phyloP scores from a whole-genome alignment of 2,888 invertebrate species.

The Leptopterna dolabrata region DNA sequence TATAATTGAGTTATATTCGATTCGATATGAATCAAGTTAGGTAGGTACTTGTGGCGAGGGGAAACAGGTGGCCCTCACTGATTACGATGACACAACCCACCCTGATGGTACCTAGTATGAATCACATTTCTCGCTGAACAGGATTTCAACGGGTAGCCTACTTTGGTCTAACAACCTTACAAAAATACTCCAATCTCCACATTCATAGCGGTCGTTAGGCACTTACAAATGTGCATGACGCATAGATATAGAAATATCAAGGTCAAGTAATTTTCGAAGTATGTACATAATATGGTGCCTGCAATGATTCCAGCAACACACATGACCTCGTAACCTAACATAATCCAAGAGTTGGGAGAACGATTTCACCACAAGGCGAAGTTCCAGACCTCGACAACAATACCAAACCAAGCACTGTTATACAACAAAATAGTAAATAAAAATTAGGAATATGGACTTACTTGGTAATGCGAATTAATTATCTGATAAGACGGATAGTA shows the following conservation, averaged over 20 bases:
- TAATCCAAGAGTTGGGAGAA: neutral
- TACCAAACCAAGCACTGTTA: neutral
- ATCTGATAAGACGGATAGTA: slow-evolving; percentile 20
- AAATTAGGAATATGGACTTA: neutral
- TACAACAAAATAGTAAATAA: neutral
- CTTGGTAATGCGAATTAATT: slow-evolving; percentile 20
- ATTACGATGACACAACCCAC: no score
- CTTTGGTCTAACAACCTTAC: no score
- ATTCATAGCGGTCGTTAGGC: no score
- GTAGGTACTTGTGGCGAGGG: no score
- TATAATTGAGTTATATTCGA: no score
- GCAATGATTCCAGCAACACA: neutral
- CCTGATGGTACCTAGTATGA: neutral
- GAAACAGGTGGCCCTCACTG: no score
- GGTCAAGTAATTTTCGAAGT: neutral
- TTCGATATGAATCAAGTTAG: no score
- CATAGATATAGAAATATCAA: neutral
- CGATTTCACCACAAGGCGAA: neutral
- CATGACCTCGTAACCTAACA: slow-evolving; percentile 48
- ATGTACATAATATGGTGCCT: neutral
- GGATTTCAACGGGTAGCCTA: neutral
- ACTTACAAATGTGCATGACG: no score
- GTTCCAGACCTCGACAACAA: neutral
- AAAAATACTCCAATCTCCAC: no score
- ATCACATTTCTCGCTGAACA: neutral